Percentiles rank a stretch among this genome's conserved stretches.
Conservation (phyloP, 2,113 vertebrate species). For the Toxostoma redivivum region DNA sequence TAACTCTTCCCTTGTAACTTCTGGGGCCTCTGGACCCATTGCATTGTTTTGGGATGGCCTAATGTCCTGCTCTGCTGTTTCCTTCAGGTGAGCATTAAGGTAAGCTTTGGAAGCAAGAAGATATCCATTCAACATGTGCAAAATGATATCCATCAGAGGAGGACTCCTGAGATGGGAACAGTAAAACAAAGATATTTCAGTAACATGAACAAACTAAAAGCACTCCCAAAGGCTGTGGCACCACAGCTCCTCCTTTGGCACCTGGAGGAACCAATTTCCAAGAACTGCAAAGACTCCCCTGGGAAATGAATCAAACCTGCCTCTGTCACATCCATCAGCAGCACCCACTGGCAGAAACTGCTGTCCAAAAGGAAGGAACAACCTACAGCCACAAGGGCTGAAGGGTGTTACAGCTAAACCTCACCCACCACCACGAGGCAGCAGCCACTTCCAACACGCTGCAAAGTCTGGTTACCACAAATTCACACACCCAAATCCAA, state of each 20-base stretch:
- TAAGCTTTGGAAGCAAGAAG: constrained; percentile 95
- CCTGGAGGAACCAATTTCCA: not conserved
- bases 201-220: not conserved
- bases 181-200: not conserved
- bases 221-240: not conserved
- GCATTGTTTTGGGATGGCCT: constrained; percentile 83
- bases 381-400: not conserved
- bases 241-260: not conserved
- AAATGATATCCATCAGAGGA: constrained; percentile 93
- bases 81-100: constrained; percentile 92
- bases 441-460: not conserved
- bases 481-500: not conserved
- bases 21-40: constrained; percentile 85
- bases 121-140: constrained; percentile 97
- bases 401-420: not conserved
- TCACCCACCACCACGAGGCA: not conserved
- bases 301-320: not conserved
- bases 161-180: constrained; percentile 78
- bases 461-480: not conserved
- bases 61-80: constrained; percentile 91
- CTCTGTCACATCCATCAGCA: not conserved
- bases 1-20: constrained; percentile 96
- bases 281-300: not conserved
- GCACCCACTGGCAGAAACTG: not conserved
- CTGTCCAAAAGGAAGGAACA: not conserved